Percentiles rank a stretch among this genome's conserved stretches.
phyloP scores from a whole-genome alignment of 2,797 vertebrate species.

The Sebastes alutus region DNA sequence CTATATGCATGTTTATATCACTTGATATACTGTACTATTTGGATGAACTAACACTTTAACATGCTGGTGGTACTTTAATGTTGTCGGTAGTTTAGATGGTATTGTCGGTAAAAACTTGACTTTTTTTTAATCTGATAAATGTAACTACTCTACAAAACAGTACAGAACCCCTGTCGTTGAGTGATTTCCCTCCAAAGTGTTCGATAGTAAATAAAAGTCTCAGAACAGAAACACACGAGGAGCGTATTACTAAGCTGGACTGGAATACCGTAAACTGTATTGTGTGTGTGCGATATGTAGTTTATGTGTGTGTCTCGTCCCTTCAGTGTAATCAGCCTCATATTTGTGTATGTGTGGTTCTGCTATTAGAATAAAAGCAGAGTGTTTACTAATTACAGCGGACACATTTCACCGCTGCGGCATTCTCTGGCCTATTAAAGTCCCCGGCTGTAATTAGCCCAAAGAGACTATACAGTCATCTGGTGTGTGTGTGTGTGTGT shows the following conservation, averaged over 20 bases:
- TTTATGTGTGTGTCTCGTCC: background rate
- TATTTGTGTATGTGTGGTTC: background rate
- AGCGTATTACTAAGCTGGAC: background rate
- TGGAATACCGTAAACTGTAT: background rate
- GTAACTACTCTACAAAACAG: background rate
- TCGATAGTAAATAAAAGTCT: background rate
- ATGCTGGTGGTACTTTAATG: too few relatives aligned
- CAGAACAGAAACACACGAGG: background rate
- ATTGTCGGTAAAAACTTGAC: background rate
- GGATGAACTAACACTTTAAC: too few relatives aligned
- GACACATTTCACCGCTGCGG: slow-evolving; percentile 21
- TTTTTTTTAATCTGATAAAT: background rate
- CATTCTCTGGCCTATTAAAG: slow-evolving; percentile 22
- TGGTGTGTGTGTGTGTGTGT: background rate
- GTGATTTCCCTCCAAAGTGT: background rate
- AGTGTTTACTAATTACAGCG: slow-evolving; percentile 25
- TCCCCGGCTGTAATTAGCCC: slow-evolving; percentile 16
- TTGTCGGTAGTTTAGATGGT: too few relatives aligned
- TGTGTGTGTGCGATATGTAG: background rate
- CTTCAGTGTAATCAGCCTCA: background rate
- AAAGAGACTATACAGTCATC: background rate
- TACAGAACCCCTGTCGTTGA: background rate
- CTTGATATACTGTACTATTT: too few relatives aligned
- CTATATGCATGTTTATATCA: too few relatives aligned
- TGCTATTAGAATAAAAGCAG: slow-evolving; percentile 11